These are phyloP conservation scores for Pipistrellus pipistrellus DNA, from an alignment of 2,797 vertebrate species.

Conservation along the genomic window DNA sequence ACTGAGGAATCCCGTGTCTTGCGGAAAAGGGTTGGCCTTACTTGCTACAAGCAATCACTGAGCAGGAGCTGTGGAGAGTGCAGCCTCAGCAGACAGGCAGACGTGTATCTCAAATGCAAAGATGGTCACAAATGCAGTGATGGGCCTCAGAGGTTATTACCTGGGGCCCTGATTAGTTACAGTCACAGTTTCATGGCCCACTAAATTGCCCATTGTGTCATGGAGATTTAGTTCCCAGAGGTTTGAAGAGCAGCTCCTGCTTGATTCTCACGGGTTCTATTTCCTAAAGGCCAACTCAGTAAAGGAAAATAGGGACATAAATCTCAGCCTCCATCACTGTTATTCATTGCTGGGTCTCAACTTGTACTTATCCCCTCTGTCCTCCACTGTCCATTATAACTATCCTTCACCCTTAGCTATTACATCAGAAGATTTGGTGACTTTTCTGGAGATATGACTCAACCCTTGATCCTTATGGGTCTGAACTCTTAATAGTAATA, in stretches of 20 bases:
- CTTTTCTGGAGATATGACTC: background rate
- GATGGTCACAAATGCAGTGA: too few relatives aligned
- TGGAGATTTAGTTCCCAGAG: background rate
- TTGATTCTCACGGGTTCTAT: background rate
- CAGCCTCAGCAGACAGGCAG: too few relatives aligned
- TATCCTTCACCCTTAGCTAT: background rate
- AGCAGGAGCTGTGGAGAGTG: too few relatives aligned
- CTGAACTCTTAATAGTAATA: background rate
- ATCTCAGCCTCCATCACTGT: background rate
- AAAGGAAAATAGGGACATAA: background rate
- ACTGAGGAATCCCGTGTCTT: too few relatives aligned
- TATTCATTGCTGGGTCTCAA: background rate
- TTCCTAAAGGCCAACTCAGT: background rate
- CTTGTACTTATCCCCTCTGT: background rate
- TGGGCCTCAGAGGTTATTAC: too few relatives aligned
- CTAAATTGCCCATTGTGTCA: background rate
- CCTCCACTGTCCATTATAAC: background rate
- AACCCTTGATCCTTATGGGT: background rate
- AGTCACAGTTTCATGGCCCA: background rate
- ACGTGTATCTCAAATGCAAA: too few relatives aligned
- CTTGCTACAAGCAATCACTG: too few relatives aligned
- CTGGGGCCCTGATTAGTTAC: background rate
- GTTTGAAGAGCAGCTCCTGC: background rate
- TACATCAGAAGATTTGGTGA: background rate
- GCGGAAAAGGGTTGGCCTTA: too few relatives aligned